A percentile compares a stretch with the other conserved stretches of the same genome.
phyloP scores from a whole-genome alignment of 2,888 invertebrate species.

The Phaonia tiefii region DNA sequence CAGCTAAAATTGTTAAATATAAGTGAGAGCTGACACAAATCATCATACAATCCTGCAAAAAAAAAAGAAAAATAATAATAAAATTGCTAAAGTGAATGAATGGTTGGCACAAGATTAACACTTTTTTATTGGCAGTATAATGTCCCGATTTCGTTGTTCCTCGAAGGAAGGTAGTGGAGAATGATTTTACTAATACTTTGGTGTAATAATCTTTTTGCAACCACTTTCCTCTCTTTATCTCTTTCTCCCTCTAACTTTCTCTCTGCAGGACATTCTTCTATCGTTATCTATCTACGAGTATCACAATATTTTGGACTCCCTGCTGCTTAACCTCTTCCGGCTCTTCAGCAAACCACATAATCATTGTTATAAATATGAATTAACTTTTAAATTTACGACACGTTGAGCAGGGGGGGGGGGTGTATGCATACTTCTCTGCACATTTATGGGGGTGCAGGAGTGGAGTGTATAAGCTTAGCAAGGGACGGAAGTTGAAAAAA shows the following conservation, averaged over 20 bases:
- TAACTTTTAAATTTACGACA: constrained; percentile 51
- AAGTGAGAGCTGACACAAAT: constrained; percentile 43
- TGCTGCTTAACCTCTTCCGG: background rate
- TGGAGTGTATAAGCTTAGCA: too few species aligned
- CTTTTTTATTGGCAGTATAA: constrained; percentile 69
- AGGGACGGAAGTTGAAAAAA: constrained; percentile 30
- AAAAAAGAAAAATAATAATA: constrained; percentile 11
- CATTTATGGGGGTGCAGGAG: constrained; percentile 20
- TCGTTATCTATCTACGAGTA: background rate
- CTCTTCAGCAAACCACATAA: constrained; percentile 29
- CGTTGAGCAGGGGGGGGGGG: constrained; percentile 22
- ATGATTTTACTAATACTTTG: constrained; percentile 54
- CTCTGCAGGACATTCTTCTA: constrained; percentile 1
- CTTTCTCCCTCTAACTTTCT: background rate
- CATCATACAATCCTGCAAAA: constrained; percentile 27
- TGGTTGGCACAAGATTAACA: constrained; percentile 71
- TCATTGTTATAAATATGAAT: constrained; percentile 43
- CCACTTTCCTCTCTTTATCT: constrained; percentile 29
- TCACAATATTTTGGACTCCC: background rate
- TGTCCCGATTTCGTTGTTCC: constrained; percentile 3
- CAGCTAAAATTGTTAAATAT: constrained; percentile 48
- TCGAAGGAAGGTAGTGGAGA: background rate
- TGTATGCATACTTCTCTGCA: background rate
- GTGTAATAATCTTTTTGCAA: constrained; percentile 38
- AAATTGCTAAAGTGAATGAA: constrained; percentile 22